Evolutionary conservation across 1,140 invertebrate genomes (phyloP).

Genomic region (Hydropsyche tenuis): DNA sequence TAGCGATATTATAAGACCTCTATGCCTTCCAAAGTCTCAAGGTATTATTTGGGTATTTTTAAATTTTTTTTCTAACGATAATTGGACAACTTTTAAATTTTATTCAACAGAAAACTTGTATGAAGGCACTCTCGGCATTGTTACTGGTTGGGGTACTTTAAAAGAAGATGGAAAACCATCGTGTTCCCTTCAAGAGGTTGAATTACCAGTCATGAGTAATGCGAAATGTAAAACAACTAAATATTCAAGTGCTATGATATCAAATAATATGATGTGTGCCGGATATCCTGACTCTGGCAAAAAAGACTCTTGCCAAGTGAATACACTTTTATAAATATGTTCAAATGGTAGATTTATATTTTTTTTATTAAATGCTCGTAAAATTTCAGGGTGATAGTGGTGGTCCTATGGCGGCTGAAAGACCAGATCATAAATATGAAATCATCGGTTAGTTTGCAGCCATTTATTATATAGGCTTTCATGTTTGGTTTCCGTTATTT

Average conservation of each 20-base stretch:
- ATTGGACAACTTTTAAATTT: neutral
- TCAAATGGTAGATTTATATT: no score
- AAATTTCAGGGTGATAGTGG: slow-evolving; percentile 85
- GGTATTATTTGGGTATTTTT: slow-evolving; percentile 55
- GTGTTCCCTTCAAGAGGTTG: slow-evolving; percentile 80
- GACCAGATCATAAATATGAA: slow-evolving; percentile 76
- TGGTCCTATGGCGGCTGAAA: slow-evolving; percentile 80
- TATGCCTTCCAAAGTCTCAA: slow-evolving; percentile 75
- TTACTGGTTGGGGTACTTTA: slow-evolving; percentile 85
- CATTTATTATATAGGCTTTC: neutral
- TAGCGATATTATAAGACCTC: slow-evolving; percentile 75
- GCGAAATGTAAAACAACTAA: slow-evolving; percentile 78
- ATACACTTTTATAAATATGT: no score
- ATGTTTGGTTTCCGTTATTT: neutral
- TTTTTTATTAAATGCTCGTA: neutral
- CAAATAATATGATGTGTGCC: slow-evolving; percentile 86
- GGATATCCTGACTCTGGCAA: slow-evolving; percentile 76
- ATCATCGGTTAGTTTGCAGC: slow-evolving; percentile 68
- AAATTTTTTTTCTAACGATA: neutral
- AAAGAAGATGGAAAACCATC: slow-evolving; percentile 81
- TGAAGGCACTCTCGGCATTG: slow-evolving; percentile 72
- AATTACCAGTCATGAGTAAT: slow-evolving; percentile 82
- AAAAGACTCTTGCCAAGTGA: slow-evolving; percentile 85
- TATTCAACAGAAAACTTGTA: slow-evolving; percentile 69
- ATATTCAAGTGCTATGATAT: slow-evolving; percentile 80